Conservation (phyloP, 2,113 vertebrate species). For the Lasiurus borealis region DNA sequence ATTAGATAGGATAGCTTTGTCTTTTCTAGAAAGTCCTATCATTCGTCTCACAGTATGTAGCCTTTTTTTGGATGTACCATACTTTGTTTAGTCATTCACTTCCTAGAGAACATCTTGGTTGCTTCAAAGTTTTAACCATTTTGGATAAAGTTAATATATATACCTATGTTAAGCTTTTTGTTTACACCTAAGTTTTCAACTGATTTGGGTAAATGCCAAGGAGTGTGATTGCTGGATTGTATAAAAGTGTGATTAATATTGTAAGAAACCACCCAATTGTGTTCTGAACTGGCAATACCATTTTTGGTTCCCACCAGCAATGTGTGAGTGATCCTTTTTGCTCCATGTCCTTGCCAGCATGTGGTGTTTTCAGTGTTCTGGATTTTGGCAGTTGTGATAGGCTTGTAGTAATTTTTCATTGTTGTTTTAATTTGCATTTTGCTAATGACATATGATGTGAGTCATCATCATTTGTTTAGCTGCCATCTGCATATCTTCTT, state of each 20-base stretch:
- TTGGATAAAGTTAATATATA: background rate
- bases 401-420: background rate
- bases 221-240: background rate
- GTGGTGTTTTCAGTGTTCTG: background rate
- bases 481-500: background rate
- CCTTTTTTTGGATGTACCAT: no score
- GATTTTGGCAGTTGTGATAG: background rate
- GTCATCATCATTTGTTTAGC: background rate
- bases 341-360: accelerated
- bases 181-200: background rate
- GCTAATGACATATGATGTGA: background rate
- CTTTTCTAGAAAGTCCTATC: no score
- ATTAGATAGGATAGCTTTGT: no score
- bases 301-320: background rate
- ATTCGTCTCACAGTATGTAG: no score
- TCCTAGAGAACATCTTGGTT: background rate
- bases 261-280: background rate
- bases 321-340: background rate
- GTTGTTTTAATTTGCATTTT: background rate
- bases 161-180: background rate
- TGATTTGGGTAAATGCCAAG: background rate
- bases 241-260: background rate
- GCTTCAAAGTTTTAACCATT: background rate
- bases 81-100: background rate
- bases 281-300: background rate